A percentile compares a stretch with the other conserved stretches of the same genome.
These are phyloP conservation scores for Busseola fusca DNA, from an alignment of 2,888 invertebrate genomes.

Conservation along the genomic window DNA sequence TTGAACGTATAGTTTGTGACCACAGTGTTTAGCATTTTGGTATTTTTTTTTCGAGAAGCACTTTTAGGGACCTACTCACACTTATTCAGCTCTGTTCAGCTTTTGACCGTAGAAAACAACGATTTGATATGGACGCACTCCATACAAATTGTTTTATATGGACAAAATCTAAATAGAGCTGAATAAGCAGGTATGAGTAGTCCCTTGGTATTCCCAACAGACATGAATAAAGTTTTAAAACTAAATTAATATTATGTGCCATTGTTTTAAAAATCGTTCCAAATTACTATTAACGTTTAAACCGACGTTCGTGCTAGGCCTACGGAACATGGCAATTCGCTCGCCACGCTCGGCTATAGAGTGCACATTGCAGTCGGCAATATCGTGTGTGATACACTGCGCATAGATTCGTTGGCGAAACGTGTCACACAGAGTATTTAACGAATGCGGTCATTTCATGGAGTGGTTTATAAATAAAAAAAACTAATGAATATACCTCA, in stretches of 20 bases:
- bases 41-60: neutral
- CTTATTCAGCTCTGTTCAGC: no score
- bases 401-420: conserved; percentile 27
- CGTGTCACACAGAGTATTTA: neutral
- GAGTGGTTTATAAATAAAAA: neutral
- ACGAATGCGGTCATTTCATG: neutral
- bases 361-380: conserved; percentile 27
- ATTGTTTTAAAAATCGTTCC: neutral
- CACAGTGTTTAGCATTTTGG: neutral
- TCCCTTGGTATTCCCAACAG: neutral
- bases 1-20: neutral
- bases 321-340: conserved; percentile 15
- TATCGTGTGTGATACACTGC: conserved; percentile 13
- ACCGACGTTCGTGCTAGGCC: neutral
- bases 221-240: neutral
- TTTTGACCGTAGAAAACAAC: no score
- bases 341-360: conserved; percentile 27
- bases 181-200: no score
- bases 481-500: neutral
- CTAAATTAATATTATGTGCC: neutral
- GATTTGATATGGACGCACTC: no score
- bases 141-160: no score
- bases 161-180: no score
- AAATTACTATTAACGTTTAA: neutral
- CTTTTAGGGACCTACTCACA: no score